Evolutionary conservation across 2,888 invertebrate species (phyloP), one percentile per base, ranked within the genome.

Genomic region (Lithophane semibrunnea): DNA sequence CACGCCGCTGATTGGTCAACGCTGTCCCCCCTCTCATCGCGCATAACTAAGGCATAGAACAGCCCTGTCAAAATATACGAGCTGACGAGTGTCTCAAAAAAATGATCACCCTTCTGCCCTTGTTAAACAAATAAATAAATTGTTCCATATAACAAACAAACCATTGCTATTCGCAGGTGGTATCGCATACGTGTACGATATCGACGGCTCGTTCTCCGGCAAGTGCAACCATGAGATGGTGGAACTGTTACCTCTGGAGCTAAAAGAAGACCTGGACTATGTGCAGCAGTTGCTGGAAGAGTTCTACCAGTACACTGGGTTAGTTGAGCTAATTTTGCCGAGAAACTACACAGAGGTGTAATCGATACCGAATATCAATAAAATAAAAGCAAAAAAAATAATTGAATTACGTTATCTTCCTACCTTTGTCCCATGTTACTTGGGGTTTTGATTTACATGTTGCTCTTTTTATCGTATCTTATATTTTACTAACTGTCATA

Each of bases 181-280:
- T 79, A 98, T 99, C 86, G 99, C 99, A 0, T 99, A 99, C 93
- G 98, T 99, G 21, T 98, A 99, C 93, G 99, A 99, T 92, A 97
- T 98, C 73, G 98, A 98, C 92, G 98, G 98, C 5, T 98, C 98
- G 12, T 99, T 99, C 95, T 97, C 97, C 77, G 97, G 98, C 86
- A 98, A 98, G 93, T 99, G 99, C 91, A 99, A 99, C 95, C 97
- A 97, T n/a, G 99, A 99, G 94, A 98, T 98, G 97, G 99, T 99
- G n/a, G 99, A 99, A 90, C 95, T 99, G 29, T 97, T 99, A 78
- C 98, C 98, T 2, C 92, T 99, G 54, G 98, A 98, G 85, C 95
- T 97, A 47, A 95, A 97, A 8, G 98, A 98, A 13, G 99, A 99
- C 94, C 95, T 99, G 49, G 94, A 97, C 1, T 97, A 98, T 77